Evolutionary conservation across 1,140 invertebrate species (phyloP).

Genomic region (Zaprionus inermis): DNA sequence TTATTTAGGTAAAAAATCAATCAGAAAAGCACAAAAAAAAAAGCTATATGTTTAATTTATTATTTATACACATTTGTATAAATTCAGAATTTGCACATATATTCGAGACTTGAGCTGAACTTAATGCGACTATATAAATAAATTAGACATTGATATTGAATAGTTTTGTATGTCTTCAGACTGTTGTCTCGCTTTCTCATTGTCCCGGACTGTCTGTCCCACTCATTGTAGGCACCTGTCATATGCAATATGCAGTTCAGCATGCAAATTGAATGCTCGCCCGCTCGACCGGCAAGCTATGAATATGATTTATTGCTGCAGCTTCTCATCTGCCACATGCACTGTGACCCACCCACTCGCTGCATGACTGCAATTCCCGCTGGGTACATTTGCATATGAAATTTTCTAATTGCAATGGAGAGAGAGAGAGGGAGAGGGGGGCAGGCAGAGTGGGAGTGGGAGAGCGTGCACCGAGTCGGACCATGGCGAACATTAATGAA

Average conservation of each 20-base stretch:
- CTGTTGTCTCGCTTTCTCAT: no score
- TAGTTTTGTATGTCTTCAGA: not conserved
- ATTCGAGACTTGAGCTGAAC: no score
- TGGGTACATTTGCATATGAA: slow-evolving; percentile 39
- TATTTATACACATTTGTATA: no score
- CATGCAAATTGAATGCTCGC: slow-evolving; percentile 38
- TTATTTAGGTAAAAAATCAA: no score
- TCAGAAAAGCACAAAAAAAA: no score
- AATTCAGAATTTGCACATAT: no score
- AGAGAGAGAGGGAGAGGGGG: not conserved
- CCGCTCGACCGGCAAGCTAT: slow-evolving; percentile 46
- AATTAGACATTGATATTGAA: not conserved
- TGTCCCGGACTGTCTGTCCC: no score
- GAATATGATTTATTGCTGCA: slow-evolving; percentile 62
- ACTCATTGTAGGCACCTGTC: slow-evolving; percentile 2
- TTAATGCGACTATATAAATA: not conserved
- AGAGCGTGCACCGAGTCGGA: not conserved
- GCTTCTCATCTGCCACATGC: not conserved
- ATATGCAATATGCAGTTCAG: slow-evolving; percentile 51
- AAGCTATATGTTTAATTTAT: no score
- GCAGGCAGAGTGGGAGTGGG: no score
- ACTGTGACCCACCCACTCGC: not conserved
- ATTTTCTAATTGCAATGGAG: slow-evolving; percentile 45
- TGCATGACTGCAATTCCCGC: not conserved
- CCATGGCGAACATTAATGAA: slow-evolving; percentile 45